Base-by-base conservation (phyloP, 2,888 invertebrate genomes). In the Coleophora flavipennella region DNA sequence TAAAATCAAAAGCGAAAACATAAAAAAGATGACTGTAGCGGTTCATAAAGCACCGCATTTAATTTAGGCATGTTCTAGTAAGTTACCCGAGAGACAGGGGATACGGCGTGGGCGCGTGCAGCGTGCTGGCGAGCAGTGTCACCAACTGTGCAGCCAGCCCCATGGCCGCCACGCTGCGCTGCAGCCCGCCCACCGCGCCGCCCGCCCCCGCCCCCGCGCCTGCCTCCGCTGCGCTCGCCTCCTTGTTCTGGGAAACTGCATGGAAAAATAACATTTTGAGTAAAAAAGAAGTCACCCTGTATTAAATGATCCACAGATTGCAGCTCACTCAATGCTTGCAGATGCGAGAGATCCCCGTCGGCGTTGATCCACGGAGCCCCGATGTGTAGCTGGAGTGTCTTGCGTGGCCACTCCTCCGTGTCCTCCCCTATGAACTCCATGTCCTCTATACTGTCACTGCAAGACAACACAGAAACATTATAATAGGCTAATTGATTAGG, bases 141-240 rank as follows among this genome's bases (percentile, higher is more conserved):
- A 93, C 88, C 52, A 97, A 86, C 81, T 97, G 97, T 41, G 95
- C 91, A 31, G 93, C 91, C 67, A 95, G 94, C 32, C 92, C 91
- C 33, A 97, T 88, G 38, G 94, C 96, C 0, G 78, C 77, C 29
- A 45, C 44, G 40, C 54, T 48, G 92, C 95, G 67, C 88, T 89
- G 50, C 92, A 33, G 91, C 90, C 51, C 90, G 45, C 39, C 25
- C 36, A 41, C 42, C 43, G 45, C 41, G 42, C 48, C 33, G 38
- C 38, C 13, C 29, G 38, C 41, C 0, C 29, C 48, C 39, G 7
- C 20, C 20, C 20, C 20, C 20, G 20, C 6, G n/a, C n/a, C 39
- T 25, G 37, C 45, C 25, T 41, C 14, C 13, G 25, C 25, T 2
- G 37, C 3, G 29, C 29, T 36, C 3, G 44, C 39, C 32, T 66